Evolutionary conservation across 2,113 vertebrate species (phyloP).

Genomic region (Vulpes lagopus): DNA sequence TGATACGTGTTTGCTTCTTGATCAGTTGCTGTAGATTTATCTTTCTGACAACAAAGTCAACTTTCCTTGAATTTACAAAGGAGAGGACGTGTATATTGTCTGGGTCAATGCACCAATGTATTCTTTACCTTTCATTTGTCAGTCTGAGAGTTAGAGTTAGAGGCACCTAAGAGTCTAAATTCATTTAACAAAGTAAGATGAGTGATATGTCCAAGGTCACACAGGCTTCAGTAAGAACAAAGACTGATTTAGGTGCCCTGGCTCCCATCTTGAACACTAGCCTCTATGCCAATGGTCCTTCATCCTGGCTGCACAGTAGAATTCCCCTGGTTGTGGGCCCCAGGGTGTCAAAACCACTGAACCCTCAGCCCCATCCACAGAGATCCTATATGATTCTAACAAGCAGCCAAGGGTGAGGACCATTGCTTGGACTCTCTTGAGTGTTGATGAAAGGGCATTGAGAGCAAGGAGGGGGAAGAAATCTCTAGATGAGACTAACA

Average conservation of each 20-base stretch:
- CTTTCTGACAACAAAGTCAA: conserved; percentile 14
- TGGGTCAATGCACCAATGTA: background rate
- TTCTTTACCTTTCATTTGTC: background rate
- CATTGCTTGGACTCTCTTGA: background rate
- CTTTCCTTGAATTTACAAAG: conserved; percentile 23
- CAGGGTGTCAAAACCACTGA: background rate
- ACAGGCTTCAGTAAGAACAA: background rate
- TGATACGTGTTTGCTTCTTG: background rate
- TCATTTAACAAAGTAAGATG: background rate
- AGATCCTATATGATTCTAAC: background rate
- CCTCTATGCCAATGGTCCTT: background rate
- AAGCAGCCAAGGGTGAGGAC: background rate
- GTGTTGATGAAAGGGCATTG: background rate
- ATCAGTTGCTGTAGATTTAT: background rate
- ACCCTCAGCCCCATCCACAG: background rate
- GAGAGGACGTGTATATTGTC: background rate
- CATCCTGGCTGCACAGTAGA: background rate
- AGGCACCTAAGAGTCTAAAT: background rate
- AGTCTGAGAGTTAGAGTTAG: background rate
- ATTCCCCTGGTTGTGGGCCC: rapidly evolving
- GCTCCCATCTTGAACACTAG: background rate
- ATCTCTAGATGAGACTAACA: background rate
- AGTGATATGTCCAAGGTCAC: background rate
- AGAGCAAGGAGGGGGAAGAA: background rate
- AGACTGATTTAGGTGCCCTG: background rate